A percentile compares a stretch with the other conserved stretches of the same genome.
These are phyloP conservation scores for Bombus polaris DNA, from an alignment of 1,140 invertebrate genomes.

Conservation along the genomic window DNA sequence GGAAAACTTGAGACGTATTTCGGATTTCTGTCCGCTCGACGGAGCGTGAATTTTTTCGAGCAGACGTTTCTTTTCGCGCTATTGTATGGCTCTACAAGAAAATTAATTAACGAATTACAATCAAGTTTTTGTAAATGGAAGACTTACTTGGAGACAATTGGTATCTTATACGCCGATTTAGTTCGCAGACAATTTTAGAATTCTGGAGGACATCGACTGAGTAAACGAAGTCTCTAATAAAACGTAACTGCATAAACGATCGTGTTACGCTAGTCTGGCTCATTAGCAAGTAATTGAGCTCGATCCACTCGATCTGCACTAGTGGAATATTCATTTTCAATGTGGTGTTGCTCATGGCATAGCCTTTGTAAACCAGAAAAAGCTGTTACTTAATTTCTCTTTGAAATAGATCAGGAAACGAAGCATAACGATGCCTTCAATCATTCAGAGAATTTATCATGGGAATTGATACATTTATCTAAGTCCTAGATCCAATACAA, in stretches of 20 bases:
- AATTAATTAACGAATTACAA: too few species aligned
- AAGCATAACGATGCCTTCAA: background rate
- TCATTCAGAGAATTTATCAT: background rate
- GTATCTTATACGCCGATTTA: too few species aligned
- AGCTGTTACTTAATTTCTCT: background rate
- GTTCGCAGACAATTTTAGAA: background rate
- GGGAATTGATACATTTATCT: background rate
- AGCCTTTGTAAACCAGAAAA: background rate
- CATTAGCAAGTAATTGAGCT: constrained; percentile 43
- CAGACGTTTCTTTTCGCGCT: background rate
- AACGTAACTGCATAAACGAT: background rate
- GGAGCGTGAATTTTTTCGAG: constrained; percentile 52
- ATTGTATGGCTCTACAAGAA: too few species aligned
- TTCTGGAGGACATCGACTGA: background rate
- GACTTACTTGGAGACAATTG: background rate
- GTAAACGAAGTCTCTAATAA: constrained; percentile 6
- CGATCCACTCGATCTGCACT: background rate
- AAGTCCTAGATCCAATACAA: background rate
- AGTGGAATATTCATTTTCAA: background rate
- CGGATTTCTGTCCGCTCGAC: constrained; percentile 61
- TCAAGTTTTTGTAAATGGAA: background rate
- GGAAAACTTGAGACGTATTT: constrained; percentile 58
- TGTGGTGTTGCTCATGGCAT: background rate
- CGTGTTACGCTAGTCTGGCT: constrained; percentile 28
- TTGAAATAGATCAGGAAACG: background rate